Evolutionary conservation across 2,113 vertebrate species (phyloP), one percentile per base, ranked within the genome.

Genomic region (Xyrauchen texanus): DNA sequence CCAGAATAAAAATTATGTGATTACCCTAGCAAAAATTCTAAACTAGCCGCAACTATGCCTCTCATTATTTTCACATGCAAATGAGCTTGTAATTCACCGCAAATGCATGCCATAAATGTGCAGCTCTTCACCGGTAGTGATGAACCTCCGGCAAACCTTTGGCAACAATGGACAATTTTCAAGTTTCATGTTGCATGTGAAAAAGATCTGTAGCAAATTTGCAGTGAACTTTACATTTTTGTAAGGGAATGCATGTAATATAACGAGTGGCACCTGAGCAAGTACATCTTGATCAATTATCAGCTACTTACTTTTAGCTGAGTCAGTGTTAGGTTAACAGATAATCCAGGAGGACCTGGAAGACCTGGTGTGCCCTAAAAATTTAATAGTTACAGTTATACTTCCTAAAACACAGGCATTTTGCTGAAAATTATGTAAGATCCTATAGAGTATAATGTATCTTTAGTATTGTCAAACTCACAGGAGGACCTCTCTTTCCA

Each of bases 281-380:
- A 44, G 5, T 9, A 52, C 15, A 47, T 42, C 10, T 4, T 44
- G 16, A 45, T 11, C 10, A 12, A 51, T 46, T 21, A 55, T 12
- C 2, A 21, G 45, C 7, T 13, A 16, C 87, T 82, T 87, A 93
- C 94, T 92, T 81, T 89, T 79, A 94, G 85, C 68, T 93, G 83
- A 81, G 91, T 85, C 66, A 85, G 21, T 46, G 92, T 92, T 71
- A 93, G 71, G 47, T 88, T 81, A 68, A 93, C 13, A 0, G 77
- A 0, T 34, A 34, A 34, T 0, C 94, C 94, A 0, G 85, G 87
- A 10, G 89, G 92, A 7, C 95, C 95, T 1, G 92, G 91, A 55
- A 79, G 84, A 0, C 94, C 95, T 0, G 91, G 82, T 4, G 66
- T 61, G 51, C 94, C 94, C 95, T 95, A 85, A 72, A 84, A 71